Base-by-base conservation (phyloP, 1,140 invertebrate species). In the Neodiprion fabricii region DNA sequence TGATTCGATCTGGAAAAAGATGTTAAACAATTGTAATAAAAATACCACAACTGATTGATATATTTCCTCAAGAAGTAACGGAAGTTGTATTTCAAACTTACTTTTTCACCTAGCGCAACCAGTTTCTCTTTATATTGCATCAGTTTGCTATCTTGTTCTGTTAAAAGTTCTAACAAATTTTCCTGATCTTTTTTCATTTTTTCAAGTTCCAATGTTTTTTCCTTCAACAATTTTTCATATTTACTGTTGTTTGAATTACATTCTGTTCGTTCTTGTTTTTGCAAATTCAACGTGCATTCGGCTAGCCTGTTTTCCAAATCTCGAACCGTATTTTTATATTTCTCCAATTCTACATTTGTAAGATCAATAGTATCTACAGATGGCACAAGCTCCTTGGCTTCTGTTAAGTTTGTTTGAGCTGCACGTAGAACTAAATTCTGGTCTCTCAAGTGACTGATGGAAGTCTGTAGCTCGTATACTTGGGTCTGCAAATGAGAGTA, bases 401-500 rank as follows among this genome's bases (percentile, higher is more conserved):
- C 79, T 0, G 76, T 71, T 40, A 79, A 72, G 68, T 83, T 85
- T n/a, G 77, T 82, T 79, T 88, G 85, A 61, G 87, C 82, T n/a
- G 95, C 96, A 88, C 95, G 95, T 0, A 97, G 86, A 65, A 98
- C 86, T 5, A 95, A 93, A 87, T 97, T 97, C 88, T 98, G 96
- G 87, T 97, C 96, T 81, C 92, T 93, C 11, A 98, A 87, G 81
- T 96, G 93, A 10, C 93, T 92, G 70, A 96, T 91, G 11, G 93
- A 91, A 10, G 91, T 88, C 79, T 90, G 89, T 49, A 96, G 87
- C 84, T 97, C 94, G 66, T 92, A 90, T 2, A 96, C 85, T 80
- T 94, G 91, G 61, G 86, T 81, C 91, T 95, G 86, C 23, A 84
- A 83, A 77, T 76, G 70, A 75, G 68, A 74, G 61, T 74, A 73